Conservation (phyloP, 2,888 invertebrate species). For the Chymomyza fuscimana region DNA sequence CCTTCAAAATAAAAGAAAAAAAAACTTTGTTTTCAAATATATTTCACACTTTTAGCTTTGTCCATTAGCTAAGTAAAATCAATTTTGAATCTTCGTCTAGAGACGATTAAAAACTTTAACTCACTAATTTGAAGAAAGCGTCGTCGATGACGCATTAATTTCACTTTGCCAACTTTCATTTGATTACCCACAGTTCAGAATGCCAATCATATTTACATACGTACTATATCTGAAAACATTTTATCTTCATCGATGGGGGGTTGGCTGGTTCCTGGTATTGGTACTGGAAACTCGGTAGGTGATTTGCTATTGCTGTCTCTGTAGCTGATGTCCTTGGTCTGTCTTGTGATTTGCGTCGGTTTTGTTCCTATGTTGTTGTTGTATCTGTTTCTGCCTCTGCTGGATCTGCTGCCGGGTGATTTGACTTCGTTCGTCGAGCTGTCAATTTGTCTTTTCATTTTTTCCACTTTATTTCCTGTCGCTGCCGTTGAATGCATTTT, state of each 20-base stretch:
- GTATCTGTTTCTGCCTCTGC: slow-evolving; percentile 8
- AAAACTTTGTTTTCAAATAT: background rate
- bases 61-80: background rate
- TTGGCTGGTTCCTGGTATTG: background rate
- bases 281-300: background rate
- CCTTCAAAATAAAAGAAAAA: background rate
- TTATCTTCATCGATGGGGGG: background rate
- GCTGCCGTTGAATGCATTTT: slow-evolving; percentile 58
- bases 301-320: background rate
- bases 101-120: background rate
- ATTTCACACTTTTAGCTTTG: background rate
- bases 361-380: background rate
- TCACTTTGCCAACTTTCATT: background rate
- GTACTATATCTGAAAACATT: background rate
- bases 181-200: background rate
- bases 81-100: background rate
- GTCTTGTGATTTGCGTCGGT: background rate
- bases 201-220: background rate
- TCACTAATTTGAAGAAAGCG: background rate
- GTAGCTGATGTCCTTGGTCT: background rate
- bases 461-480: slow-evolving; percentile 44
- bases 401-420: slow-evolving; percentile 13
- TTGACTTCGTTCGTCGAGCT: slow-evolving; percentile 35
- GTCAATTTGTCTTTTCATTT: slow-evolving; percentile 55
- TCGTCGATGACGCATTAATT: background rate